A percentile compares a stretch with the other conserved stretches of the same genome.
phyloP scores from a whole-genome alignment of 1,140 invertebrate species.

The Cotesia vestalis region DNA sequence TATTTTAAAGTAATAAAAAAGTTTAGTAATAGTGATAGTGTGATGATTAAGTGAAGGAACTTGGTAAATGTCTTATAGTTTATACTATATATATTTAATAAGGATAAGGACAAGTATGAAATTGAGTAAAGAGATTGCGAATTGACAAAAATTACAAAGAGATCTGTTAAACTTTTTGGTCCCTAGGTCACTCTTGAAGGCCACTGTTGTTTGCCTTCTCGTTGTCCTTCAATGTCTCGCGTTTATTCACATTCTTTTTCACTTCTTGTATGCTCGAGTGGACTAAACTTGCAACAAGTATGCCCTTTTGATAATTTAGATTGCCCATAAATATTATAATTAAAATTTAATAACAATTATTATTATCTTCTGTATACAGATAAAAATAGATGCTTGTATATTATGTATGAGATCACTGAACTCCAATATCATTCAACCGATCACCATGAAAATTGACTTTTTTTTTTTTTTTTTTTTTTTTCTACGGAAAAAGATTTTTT shows the following conservation, averaged over 20 bases:
- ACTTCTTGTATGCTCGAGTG: background rate
- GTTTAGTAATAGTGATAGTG: background rate
- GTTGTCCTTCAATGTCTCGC: constrained; percentile 14
- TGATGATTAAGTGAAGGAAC: background rate
- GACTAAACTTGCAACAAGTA: background rate
- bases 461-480: too few relatives aligned
- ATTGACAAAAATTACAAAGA: background rate
- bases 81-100: background rate
- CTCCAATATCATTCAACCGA: too few relatives aligned
- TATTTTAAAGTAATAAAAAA: constrained; percentile 7
- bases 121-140: background rate
- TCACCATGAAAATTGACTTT: too few relatives aligned
- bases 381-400: too few relatives aligned
- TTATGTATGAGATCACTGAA: too few relatives aligned
- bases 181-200: constrained; percentile 17
- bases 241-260: constrained; percentile 16
- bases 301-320: background rate
- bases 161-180: constrained; percentile 7
- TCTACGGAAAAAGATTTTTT: too few relatives aligned
- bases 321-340: background rate
- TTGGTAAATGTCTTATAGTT: background rate
- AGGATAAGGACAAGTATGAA: too few relatives aligned
- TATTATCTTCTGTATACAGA: too few relatives aligned
- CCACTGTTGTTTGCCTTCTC: constrained; percentile 10
- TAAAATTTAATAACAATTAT: too few relatives aligned